Evolutionary conservation across 2,113 vertebrate genomes (phyloP).

Genomic region (Colaptes auratus): DNA sequence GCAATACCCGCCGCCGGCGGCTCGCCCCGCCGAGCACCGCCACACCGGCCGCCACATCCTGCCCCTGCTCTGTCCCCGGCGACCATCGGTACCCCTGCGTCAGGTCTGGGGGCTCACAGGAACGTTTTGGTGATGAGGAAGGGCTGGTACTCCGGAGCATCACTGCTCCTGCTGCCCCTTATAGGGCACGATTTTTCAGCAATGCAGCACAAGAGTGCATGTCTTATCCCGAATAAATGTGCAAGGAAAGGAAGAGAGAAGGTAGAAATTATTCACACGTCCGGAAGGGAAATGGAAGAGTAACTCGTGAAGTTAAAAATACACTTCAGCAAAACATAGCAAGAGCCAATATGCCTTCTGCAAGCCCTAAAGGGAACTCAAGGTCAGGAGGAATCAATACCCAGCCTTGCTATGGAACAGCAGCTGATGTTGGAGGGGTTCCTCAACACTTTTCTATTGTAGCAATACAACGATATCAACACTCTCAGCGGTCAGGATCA

Average conservation of each 20-base stretch:
- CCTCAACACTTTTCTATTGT: not conserved
- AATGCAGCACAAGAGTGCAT: accelerated
- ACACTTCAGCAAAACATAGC: not conserved
- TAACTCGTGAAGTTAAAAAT: not conserved
- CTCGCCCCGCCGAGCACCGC: not conserved
- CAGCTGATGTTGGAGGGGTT: not conserved
- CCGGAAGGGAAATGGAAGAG: not conserved
- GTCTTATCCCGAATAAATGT: not conserved
- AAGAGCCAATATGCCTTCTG: not conserved
- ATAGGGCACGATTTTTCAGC: accelerated
- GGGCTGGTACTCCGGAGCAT: accelerated
- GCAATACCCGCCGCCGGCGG: too few relatives aligned
- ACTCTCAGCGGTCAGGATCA: not conserved
- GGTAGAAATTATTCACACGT: not conserved
- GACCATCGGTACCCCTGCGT: accelerated
- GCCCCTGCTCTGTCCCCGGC: not conserved
- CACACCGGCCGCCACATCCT: not conserved
- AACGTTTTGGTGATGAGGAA: accelerated
- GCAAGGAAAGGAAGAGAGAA: not conserved
- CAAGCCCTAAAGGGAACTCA: accelerated
- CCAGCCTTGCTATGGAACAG: not conserved
- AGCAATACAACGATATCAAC: not conserved
- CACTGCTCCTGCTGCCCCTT: too few relatives aligned
- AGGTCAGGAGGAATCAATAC: not conserved
- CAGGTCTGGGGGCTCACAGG: accelerated